Percentiles rank a stretch among this genome's conserved stretches.
Conservation (phyloP, 1,140 invertebrate genomes). For the Drosophila kepulauana region DNA sequence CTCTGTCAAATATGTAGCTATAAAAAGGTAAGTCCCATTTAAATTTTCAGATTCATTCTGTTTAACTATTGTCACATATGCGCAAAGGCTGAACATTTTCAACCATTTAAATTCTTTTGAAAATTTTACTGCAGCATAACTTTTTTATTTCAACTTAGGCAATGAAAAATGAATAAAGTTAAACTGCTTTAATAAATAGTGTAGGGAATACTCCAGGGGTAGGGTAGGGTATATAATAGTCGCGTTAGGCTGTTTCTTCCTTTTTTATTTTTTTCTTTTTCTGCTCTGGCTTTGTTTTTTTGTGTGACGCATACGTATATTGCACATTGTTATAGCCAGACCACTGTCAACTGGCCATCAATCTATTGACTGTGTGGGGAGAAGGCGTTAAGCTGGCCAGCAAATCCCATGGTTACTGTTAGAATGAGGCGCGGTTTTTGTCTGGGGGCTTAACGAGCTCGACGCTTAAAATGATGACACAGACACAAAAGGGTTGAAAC, state of each 20-base stretch:
- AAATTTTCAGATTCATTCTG: no score
- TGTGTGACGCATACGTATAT: slow-evolving; percentile 27
- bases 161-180: no score
- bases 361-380: slow-evolving; percentile 62
- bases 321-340: slow-evolving; percentile 65
- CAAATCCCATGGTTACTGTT: slow-evolving; percentile 63
- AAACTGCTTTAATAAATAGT: no score
- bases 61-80: no score
- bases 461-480: slow-evolving; percentile 68
- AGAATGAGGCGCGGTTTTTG: slow-evolving; percentile 66
- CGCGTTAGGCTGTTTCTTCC: not conserved
- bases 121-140: no score
- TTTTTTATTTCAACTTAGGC: no score
- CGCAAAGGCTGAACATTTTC: no score
- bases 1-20: not conserved
- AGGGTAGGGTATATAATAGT: not conserved
- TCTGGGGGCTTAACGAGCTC: slow-evolving; percentile 69
- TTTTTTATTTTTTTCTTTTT: not conserved
- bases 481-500: slow-evolving; percentile 75
- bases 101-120: no score
- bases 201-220: no score
- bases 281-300: slow-evolving; percentile 8
- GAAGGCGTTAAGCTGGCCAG: slow-evolving; percentile 65
- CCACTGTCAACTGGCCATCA: slow-evolving; percentile 78
- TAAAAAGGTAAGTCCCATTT: no score